A percentile compares a stretch with the other conserved stretches of the same genome.
phyloP scores from a whole-genome alignment of 2,888 invertebrate genomes.

The Cosmopolites sordidus region DNA sequence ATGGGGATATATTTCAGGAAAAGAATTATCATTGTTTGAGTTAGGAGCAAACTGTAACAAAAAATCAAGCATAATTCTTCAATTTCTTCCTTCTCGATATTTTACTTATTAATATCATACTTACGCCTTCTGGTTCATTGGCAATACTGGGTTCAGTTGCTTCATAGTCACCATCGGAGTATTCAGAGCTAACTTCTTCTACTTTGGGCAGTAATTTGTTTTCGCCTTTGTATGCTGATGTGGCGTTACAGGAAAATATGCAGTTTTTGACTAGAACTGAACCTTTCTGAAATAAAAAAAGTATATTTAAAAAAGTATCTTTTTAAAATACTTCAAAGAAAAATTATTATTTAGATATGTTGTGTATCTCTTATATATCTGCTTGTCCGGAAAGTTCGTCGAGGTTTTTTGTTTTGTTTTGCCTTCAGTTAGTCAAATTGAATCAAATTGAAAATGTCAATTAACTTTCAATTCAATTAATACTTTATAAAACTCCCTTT shows the following conservation, averaged over 20 bases:
- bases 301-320: no score
- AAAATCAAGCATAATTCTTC: background rate
- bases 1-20: conserved; percentile 50
- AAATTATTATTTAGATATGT: no score
- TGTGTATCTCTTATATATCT: no score
- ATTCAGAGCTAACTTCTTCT: conserved; percentile 15
- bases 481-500: no score
- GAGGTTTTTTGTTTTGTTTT: no score
- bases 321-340: no score
- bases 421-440: background rate
- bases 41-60: conserved; percentile 20
- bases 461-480: no score
- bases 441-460: no score
- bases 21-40: conserved; percentile 12
- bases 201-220: conserved; percentile 24
- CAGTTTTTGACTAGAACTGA: conserved; percentile 64
- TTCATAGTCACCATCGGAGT: conserved; percentile 31
- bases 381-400: no score
- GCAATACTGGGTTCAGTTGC: background rate
- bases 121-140: conserved; percentile 24
- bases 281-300: conserved; percentile 58
- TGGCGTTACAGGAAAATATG: conserved; percentile 60
- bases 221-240: conserved; percentile 32
- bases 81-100: background rate
- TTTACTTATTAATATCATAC: background rate